These are phyloP conservation scores for Melanerpes aurifrons DNA, from an alignment of 2,113 vertebrate genomes.

Conservation along the genomic window DNA sequence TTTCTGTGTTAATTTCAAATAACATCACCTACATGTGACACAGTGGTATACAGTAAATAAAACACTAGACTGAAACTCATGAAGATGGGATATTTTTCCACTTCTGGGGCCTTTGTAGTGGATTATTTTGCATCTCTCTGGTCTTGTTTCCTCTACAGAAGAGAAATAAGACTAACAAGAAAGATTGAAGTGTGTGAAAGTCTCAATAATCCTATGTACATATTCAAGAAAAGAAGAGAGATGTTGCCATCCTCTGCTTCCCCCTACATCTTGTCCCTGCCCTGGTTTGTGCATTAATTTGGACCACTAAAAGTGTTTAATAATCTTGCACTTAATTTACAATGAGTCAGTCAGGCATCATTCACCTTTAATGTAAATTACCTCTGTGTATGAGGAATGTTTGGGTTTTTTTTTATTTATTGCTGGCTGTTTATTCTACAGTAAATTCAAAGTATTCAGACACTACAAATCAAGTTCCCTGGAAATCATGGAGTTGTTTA, in stretches of 20 bases:
- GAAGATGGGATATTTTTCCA: not conserved
- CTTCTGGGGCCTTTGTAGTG: not conserved
- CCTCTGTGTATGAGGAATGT: not conserved
- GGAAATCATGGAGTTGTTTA: not conserved
- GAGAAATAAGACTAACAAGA: not conserved
- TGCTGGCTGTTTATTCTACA: not conserved
- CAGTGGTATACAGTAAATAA: not conserved
- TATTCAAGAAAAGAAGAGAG: not conserved
- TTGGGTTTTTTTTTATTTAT: not conserved
- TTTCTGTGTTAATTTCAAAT: not conserved
- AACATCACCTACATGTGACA: not conserved
- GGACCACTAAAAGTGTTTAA: not conserved
- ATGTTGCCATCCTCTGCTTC: not conserved
- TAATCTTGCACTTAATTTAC: not conserved
- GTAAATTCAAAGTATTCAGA: not conserved
- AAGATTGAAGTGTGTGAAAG: not conserved
- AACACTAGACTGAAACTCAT: not conserved
- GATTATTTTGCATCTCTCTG: not conserved
- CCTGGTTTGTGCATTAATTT: not conserved
- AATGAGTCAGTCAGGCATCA: not conserved
- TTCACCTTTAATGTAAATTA: not conserved
- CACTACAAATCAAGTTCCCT: not conserved
- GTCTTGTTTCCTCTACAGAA: not conserved
- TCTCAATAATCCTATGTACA: not conserved
- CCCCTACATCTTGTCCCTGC: fast-evolving